Conservation (phyloP, 2,113 vertebrate genomes). For the Sisor rabdophorus region DNA sequence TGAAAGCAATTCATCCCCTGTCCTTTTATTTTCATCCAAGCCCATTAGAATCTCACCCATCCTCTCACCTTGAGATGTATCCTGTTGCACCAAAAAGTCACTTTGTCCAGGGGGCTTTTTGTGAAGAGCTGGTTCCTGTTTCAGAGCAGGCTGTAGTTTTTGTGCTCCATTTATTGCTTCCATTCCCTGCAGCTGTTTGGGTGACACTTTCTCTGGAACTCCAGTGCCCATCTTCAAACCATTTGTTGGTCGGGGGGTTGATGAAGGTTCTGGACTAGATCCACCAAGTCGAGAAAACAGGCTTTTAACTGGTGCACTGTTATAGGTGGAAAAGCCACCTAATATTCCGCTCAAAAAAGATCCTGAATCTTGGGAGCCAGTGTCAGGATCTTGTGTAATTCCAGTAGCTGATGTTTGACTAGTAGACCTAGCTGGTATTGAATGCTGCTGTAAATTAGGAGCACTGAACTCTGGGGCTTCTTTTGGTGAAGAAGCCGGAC, state of each 20-base stretch:
- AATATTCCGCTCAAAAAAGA: slow-evolving; percentile 63
- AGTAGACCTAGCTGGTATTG: slow-evolving; percentile 45
- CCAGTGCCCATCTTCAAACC: not conserved
- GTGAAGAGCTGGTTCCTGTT: slow-evolving; percentile 45
- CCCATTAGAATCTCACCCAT: not conserved
- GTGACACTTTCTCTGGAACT: not conserved
- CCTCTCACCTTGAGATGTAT: slow-evolving; percentile 59
- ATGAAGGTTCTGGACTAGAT: slow-evolving; percentile 47
- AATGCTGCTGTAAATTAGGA: slow-evolving; percentile 49
- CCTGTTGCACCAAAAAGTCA: slow-evolving; percentile 61
- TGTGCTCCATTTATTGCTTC: not conserved
- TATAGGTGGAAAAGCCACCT: slow-evolving; percentile 51
- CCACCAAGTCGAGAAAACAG: slow-evolving; percentile 56
- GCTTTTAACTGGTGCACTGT: slow-evolving; percentile 43
- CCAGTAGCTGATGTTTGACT: not conserved
- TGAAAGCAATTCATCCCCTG: slow-evolving; percentile 21
- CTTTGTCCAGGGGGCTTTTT: slow-evolving; percentile 57
- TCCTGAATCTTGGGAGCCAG: slow-evolving; percentile 54
- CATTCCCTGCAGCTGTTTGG: slow-evolving; percentile 7
- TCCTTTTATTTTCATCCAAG: slow-evolving; percentile 3
- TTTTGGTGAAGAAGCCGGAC: slow-evolving; percentile 42
- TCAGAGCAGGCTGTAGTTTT: slow-evolving; percentile 1
- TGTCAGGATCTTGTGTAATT: slow-evolving; percentile 53
- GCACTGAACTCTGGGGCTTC: slow-evolving; percentile 61
- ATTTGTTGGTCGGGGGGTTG: not conserved